These are phyloP conservation scores for Xenops minutus DNA, from an alignment of 2,797 vertebrate species.

Conservation along the genomic window DNA sequence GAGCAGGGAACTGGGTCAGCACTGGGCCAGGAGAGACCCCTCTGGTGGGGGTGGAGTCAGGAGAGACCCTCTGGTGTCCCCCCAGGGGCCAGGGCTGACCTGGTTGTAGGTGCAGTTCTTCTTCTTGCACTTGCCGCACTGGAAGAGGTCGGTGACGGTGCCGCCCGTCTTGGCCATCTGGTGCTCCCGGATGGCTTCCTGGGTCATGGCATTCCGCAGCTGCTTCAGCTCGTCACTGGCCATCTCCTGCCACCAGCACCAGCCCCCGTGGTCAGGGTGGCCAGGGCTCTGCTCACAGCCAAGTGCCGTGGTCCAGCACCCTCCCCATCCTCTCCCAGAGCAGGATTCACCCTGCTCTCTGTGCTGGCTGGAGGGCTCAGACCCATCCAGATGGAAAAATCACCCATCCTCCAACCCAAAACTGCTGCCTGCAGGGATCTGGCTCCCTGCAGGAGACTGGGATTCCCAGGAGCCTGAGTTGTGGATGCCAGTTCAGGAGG, in stretches of 20 bases:
- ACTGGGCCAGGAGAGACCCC: background rate
- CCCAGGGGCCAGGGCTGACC: conserved; percentile 63
- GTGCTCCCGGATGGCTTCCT: conserved; percentile 96
- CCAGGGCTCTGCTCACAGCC: background rate
- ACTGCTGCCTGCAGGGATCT: background rate
- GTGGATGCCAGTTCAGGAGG: background rate
- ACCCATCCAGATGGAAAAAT: background rate
- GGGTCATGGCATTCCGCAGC: conserved; percentile 90
- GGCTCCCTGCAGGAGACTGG: background rate
- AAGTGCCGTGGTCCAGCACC: background rate
- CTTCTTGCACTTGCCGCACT: conserved; percentile 95
- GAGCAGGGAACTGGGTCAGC: background rate
- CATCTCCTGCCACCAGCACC: conserved; percentile 85
- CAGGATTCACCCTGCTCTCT: background rate
- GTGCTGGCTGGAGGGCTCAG: background rate
- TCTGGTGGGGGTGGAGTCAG: background rate
- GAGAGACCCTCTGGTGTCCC: background rate
- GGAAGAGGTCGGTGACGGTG: conserved; percentile 91
- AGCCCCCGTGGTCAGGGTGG: background rate
- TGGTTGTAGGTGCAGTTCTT: conserved; percentile 98
- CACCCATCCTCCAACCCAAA: background rate
- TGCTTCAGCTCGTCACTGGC: conserved; percentile 95
- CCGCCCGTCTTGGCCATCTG: conserved; percentile 98
- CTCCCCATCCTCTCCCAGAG: background rate
- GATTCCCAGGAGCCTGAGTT: background rate